These are phyloP conservation scores for Cantharis flavilabris DNA, from an alignment of 2,888 invertebrate species.

Conservation along the genomic window DNA sequence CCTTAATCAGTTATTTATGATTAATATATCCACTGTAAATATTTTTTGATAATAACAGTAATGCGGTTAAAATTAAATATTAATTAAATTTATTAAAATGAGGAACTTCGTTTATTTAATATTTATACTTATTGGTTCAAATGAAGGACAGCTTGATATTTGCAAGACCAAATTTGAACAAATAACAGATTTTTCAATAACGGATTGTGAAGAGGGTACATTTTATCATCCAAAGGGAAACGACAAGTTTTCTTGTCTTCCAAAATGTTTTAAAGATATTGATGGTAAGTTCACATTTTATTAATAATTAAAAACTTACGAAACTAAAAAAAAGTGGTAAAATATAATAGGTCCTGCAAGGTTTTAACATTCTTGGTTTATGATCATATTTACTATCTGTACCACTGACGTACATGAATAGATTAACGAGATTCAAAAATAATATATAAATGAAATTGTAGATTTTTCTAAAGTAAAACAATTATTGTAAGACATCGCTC, in stretches of 20 bases:
- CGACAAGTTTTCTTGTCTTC: conserved; percentile 20
- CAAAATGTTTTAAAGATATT: conserved; percentile 17
- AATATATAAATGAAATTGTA: no score
- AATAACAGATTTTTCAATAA: conserved; percentile 36
- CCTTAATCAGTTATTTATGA: neutral
- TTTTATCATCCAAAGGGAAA: conserved; percentile 12
- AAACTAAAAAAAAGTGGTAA: no score
- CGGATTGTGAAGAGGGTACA: conserved; percentile 27
- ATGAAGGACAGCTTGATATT: neutral
- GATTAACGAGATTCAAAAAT: no score
- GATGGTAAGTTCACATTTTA: neutral
- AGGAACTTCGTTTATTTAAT: neutral
- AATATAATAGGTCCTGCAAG: no score
- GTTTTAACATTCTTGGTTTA: no score
- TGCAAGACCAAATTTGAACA: conserved; percentile 23
- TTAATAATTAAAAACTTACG: neutral
- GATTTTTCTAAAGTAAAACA: no score
- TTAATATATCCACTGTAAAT: neutral
- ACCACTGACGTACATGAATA: no score
- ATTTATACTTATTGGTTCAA: neutral
- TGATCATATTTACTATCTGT: no score
- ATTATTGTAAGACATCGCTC: no score
- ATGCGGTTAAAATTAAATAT: neutral
- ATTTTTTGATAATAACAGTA: neutral
- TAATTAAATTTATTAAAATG: neutral